These are phyloP conservation scores for Aeoliscus strigatus DNA, from an alignment of 2,797 vertebrate genomes.

Conservation along the genomic window DNA sequence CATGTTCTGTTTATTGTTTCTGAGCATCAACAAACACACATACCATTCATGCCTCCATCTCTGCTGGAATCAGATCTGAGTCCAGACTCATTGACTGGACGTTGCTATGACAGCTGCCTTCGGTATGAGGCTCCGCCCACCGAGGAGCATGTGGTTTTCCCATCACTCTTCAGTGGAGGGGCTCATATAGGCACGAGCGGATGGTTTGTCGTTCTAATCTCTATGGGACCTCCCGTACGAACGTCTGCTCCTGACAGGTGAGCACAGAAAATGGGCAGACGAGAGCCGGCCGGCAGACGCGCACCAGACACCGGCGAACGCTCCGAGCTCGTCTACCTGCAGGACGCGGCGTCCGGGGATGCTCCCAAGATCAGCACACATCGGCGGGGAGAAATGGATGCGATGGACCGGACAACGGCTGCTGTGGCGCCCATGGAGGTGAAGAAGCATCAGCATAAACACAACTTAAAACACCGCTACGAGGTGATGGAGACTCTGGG, in stretches of 20 bases:
- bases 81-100: constrained; percentile 24
- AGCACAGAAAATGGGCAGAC: constrained; percentile 64
- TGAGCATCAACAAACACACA: constrained; percentile 24
- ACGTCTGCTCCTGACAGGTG: constrained; percentile 44
- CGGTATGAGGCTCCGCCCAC: constrained; percentile 47
- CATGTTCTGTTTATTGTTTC: too few species aligned
- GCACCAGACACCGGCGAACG: constrained; percentile 51
- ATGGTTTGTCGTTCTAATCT: too few species aligned
- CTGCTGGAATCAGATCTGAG: constrained; percentile 15
- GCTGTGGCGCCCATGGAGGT: constrained; percentile 46
- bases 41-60: constrained; percentile 14
- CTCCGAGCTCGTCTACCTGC: constrained; percentile 57
- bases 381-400: constrained; percentile 11
- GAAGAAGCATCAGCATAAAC: constrained; percentile 80
- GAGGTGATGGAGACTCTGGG: constrained; percentile 80
- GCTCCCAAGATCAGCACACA: constrained; percentile 8
- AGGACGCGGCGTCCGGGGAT: constrained; percentile 42
- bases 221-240: too few species aligned
- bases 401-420: neutral
- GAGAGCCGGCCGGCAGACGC: constrained; percentile 55
- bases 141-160: constrained; percentile 37
- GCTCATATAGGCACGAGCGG: neutral
- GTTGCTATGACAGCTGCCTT: constrained; percentile 36
- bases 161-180: constrained; percentile 6
- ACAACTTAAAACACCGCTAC: constrained; percentile 78